Evolutionary conservation across 37 sponge, comb jelly and placozoan species (phyloP).

Genomic region (Theonella swinhoei): DNA sequence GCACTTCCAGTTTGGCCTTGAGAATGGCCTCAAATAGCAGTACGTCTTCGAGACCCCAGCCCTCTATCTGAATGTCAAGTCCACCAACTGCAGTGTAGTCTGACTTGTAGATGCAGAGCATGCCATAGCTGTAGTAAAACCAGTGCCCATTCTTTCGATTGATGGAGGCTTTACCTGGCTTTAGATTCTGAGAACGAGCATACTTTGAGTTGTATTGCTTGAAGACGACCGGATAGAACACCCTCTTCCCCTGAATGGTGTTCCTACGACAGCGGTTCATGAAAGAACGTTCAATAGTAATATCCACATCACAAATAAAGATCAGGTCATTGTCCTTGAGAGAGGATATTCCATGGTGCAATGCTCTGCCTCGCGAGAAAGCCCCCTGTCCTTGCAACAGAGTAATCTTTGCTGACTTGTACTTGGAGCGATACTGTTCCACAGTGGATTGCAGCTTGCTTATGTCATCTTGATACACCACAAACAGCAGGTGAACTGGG

Average conservation of each 20-base stretch:
- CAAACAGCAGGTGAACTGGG: constrained; percentile 45
- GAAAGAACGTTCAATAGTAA: constrained; percentile 37
- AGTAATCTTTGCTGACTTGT: constrained; percentile 17
- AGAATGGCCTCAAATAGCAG: constrained; percentile 58
- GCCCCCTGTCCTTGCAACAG: constrained; percentile 48
- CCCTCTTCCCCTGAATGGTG: constrained; percentile 51
- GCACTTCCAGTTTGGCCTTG: constrained; percentile 46
- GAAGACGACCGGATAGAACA: constrained; percentile 79
- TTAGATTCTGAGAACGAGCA: constrained; percentile 20
- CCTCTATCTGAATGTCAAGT: constrained; percentile 54
- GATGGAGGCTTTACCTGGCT: constrained; percentile 1
- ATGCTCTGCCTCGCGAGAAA: constrained; percentile 60
- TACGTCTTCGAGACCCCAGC: constrained; percentile 85
- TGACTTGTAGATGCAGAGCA: constrained; percentile 82
- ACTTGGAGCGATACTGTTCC: constrained; percentile 13
- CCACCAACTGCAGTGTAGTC: constrained; percentile 67
- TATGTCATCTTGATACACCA: constrained; percentile 46
- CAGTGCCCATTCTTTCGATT: constrained; percentile 71
- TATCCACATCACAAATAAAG: constrained; percentile 81
- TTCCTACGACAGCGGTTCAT: constrained; percentile 65
- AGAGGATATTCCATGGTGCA: constrained; percentile 48
- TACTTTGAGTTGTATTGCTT: constrained; percentile 75
- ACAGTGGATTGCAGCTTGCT: neutral
- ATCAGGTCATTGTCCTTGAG: constrained; percentile 40
- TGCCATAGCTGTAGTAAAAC: constrained; percentile 77